These are phyloP conservation scores for Achatina immaculata DNA, from an alignment of 1,140 invertebrate species.

Conservation along the genomic window DNA sequence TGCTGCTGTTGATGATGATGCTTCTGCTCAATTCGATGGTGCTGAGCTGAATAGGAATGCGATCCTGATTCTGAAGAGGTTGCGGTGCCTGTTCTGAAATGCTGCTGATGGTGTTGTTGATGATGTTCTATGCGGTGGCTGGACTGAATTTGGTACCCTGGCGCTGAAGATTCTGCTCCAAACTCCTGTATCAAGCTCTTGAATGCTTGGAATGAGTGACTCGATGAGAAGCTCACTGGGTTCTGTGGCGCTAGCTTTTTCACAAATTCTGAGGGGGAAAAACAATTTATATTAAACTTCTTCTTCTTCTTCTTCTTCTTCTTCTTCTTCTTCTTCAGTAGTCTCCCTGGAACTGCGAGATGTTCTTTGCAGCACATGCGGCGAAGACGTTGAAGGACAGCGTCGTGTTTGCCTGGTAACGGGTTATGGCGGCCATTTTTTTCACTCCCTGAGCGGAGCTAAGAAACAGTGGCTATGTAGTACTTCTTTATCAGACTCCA, in stretches of 20 bases:
- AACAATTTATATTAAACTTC: neutral
- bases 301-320: neutral
- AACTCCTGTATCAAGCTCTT: neutral
- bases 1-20: constrained; percentile 18
- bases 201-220: neutral
- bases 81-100: neutral
- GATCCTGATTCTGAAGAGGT: neutral
- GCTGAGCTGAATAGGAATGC: neutral
- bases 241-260: neutral
- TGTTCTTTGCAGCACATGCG: no score
- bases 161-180: neutral
- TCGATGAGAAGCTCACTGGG: neutral
- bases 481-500: no score
- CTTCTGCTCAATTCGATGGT: no score
- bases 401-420: no score
- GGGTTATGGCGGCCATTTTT: no score
- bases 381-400: no score
- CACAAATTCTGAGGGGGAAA: neutral
- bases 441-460: no score
- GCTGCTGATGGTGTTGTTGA: constrained; percentile 25
- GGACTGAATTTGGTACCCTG: neutral
- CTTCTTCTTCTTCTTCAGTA: neutral
- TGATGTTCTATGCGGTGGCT: constrained; percentile 27
- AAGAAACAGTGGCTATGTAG: no score
- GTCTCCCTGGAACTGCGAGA: no score